A percentile compares a stretch with the other conserved stretches of the same genome.
Conservation (phyloP, 1,140 invertebrate genomes). For the Drosophila pachea region DNA sequence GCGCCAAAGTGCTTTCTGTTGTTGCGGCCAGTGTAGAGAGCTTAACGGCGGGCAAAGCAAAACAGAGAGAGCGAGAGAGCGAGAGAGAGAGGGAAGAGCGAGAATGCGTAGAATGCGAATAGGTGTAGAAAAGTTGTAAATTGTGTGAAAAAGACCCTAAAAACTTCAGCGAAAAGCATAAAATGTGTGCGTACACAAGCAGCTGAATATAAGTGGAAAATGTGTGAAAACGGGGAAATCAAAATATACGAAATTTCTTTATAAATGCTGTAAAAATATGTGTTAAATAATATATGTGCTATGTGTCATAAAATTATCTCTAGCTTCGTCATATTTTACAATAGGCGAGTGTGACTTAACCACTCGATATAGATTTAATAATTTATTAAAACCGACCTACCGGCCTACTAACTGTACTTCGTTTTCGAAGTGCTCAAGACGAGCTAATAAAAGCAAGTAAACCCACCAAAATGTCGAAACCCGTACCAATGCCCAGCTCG, state of each 20-base stretch:
- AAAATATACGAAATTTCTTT: background rate
- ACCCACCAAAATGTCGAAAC: conserved; percentile 71
- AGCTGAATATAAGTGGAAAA: background rate
- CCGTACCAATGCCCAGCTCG: conserved; percentile 59
- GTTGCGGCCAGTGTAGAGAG: conserved; percentile 28
- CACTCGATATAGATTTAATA: background rate
- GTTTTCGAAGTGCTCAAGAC: conserved; percentile 23
- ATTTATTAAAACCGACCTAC: background rate
- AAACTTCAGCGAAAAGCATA: conserved; percentile 9
- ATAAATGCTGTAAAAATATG: background rate
- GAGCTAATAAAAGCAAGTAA: conserved; percentile 4
- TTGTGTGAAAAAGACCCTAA: conserved; percentile 18
- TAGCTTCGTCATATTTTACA: background rate
- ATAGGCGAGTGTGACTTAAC: background rate
- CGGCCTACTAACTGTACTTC: background rate
- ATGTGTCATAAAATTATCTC: background rate
- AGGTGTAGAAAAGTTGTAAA: conserved; percentile 40
- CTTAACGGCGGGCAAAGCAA: conserved; percentile 31
- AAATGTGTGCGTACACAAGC: conserved; percentile 11
- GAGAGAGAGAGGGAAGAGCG: conserved; percentile 13
- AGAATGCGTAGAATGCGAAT: conserved; percentile 19
- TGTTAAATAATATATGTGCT: background rate
- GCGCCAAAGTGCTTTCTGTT: conserved; percentile 41
- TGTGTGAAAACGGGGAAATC: conserved; percentile 3
- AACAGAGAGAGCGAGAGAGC: conserved; percentile 23